phyloP scores from a whole-genome alignment of 2,113 vertebrate species.

The Theropithecus gelada region DNA sequence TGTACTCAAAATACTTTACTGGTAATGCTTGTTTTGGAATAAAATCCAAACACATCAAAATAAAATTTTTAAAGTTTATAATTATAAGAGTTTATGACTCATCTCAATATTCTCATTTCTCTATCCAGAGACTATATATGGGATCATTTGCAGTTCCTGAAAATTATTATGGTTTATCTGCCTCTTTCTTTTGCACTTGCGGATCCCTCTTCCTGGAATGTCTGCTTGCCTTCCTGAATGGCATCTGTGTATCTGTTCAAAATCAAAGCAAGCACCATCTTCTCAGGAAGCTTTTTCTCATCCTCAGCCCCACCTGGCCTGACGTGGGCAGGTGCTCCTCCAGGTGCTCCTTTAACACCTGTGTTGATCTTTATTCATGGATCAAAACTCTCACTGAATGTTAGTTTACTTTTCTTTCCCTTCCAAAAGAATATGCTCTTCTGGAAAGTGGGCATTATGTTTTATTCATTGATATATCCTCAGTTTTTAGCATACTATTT shows the following conservation, averaged over 20 bases:
- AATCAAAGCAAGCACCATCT: neutral
- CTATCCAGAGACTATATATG: neutral
- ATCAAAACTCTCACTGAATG: neutral
- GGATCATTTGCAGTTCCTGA: neutral
- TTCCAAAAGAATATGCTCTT: neutral
- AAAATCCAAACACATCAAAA: neutral
- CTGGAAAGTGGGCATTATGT: neutral
- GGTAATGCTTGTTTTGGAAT: neutral
- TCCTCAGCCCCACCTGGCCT: neutral
- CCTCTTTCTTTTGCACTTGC: neutral
- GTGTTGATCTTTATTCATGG: neutral
- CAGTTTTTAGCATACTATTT: neutral
- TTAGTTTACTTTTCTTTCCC: neutral
- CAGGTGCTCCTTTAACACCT: neutral
- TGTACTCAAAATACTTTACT: neutral
- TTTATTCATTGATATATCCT: neutral
- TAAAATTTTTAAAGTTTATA: neutral
- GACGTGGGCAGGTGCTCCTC: accelerated
- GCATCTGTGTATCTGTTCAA: neutral
- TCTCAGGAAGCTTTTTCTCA: neutral
- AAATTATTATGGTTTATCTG: neutral
- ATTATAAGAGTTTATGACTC: neutral
- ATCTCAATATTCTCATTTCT: neutral
- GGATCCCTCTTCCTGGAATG: neutral
- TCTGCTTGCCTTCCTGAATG: neutral